phyloP scores from a whole-genome alignment of 2,113 vertebrate species.

The Alligator sinensis region DNA sequence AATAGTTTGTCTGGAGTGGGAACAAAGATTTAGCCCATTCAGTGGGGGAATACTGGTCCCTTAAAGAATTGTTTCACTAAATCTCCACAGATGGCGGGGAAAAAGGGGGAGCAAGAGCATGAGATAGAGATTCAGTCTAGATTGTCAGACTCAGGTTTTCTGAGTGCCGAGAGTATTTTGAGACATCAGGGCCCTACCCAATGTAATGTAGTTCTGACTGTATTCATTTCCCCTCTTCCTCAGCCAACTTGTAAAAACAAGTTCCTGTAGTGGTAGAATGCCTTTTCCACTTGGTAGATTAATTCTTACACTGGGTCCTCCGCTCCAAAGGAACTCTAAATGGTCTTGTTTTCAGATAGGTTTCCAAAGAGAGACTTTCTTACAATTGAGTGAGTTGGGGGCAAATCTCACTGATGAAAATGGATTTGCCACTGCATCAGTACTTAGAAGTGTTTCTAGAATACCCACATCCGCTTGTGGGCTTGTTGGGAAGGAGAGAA shows the following conservation, averaged over 20 bases:
- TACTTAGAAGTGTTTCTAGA: conserved; percentile 6
- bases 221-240: background rate
- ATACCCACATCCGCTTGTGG: background rate
- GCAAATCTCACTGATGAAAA: background rate
- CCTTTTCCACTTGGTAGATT: background rate
- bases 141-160: conserved; percentile 63
- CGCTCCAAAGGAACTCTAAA: background rate
- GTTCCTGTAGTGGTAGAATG: background rate
- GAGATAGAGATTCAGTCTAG: conserved; percentile 36
- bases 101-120: background rate
- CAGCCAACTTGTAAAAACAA: background rate
- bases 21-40: background rate
- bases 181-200: conserved; percentile 6
- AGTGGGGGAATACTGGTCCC: background rate
- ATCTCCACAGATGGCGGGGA: background rate
- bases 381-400: background rate
- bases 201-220: background rate
- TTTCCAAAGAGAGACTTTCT: conserved; percentile 45
- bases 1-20: conserved; percentile 14
- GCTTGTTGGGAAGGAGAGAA: conserved; percentile 21
- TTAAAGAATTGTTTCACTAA: conserved; percentile 28
- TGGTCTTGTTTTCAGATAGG: background rate
- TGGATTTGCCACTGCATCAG: background rate
- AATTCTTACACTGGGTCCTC: background rate
- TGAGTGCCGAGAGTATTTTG: background rate